These are phyloP conservation scores for mouse (Mus musculus) DNA, from an alignment of 2,113 vertebrate species.

Conservation along the genomic window GRCm39 chr10:110695001-110695500, in stretches of 20 bases:
- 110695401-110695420: neutral
- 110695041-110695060: neutral
- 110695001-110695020: conserved; percentile 13
- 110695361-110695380: neutral
- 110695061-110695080: neutral
- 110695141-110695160: neutral
- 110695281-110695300: neutral
- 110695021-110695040: conserved; percentile 11
- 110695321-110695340: neutral
- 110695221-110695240: neutral
- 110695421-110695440: neutral
- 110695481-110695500: neutral
- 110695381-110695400: neutral
- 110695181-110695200: conserved; percentile 32
- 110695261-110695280: rapidly evolving
- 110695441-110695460: neutral
- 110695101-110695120: neutral
- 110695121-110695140: neutral
- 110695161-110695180: neutral
- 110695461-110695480: neutral
- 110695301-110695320: neutral
- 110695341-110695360: neutral
- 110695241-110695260: neutral
- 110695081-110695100: no score
- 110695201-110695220: neutral